Base-by-base conservation (phyloP, 2,888 invertebrate species). In the Morpho helenor region DNA sequence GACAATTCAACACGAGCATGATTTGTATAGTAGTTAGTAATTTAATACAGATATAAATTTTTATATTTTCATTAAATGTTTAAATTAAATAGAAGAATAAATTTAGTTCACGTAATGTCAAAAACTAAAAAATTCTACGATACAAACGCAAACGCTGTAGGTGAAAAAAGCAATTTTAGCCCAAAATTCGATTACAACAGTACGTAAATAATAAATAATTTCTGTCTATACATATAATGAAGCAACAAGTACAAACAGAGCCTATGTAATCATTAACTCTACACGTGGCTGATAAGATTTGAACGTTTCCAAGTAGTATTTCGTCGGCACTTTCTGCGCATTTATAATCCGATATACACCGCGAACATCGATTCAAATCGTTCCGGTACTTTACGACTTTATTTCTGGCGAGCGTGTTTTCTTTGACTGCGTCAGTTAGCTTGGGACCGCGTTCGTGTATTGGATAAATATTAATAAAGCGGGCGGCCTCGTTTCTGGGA, bases 401-500 rank as follows among this genome's bases (percentile, higher is more conserved):
- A 89, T 89, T 88, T 89, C 82, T 84, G 84, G 85, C 81, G 73
- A 75, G 79, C 80, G 72, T 86, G 87, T 87, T 87, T 87, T 87
- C 86, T 87, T 87, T 86, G 86, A 87, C 87, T 87, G 85, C 88
- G 87, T 87, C 87, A 87, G 87, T 87, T 85, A 84, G 84, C 72
- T 83, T 83, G 82, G 80, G 80, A 84, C 84, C 75, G 80, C 73
- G 73, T 73, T 55, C 75, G 82, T 81, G 85, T 89, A 89, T 89
- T 84, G 90, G 86, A 89, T 88, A 88, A 89, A 89, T 90, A 89
- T 89, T 90, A 90, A 90, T 90, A 90, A 89, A 89, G 80, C 87
- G 75, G 77, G 74, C 83, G 88, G 87, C 90, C 90, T 87, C 89
- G 84, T 84, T 90, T 89, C 90, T 87, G 84, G 85, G 89, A 89